phyloP scores from a whole-genome alignment of 2,113 vertebrate species.

The Mesembrinibis cayennensis region DNA sequence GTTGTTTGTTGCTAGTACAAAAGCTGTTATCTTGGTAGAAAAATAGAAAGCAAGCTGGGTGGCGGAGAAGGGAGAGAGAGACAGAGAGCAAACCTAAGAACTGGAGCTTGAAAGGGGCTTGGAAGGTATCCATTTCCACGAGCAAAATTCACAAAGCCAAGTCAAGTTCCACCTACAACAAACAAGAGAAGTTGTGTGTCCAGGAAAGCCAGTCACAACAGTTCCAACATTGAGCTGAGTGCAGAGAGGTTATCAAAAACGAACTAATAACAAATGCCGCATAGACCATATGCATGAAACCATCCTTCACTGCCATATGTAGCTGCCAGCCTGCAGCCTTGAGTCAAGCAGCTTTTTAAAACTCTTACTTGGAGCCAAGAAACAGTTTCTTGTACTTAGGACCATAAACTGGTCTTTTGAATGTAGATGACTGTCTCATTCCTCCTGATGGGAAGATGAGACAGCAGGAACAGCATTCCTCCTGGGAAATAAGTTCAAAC shows the following conservation, averaged over 20 bases:
- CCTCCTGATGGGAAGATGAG: background rate
- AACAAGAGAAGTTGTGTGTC: background rate
- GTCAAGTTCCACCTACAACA: background rate
- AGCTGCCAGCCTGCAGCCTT: background rate
- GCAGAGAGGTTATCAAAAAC: background rate
- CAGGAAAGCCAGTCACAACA: background rate
- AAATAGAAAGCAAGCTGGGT: background rate
- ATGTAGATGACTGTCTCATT: background rate
- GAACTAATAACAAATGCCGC: background rate
- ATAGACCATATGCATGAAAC: background rate
- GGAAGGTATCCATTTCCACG: background rate
- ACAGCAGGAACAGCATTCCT: background rate
- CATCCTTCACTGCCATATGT: background rate
- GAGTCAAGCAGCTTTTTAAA: background rate
- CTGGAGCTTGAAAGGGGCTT: background rate
- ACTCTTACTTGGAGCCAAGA: background rate
- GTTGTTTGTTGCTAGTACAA: background rate
- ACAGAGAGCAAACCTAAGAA: background rate
- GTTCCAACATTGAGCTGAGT: background rate
- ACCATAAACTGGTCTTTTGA: background rate
- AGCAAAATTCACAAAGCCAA: background rate
- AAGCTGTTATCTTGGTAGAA: background rate
- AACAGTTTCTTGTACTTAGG: background rate
- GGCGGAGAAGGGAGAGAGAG: background rate
- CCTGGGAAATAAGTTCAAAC: background rate